Percentiles rank a stretch among this genome's conserved stretches.
Evolutionary conservation across 2,888 invertebrate genomes (phyloP).

Genomic region (Xylota segnis): DNA sequence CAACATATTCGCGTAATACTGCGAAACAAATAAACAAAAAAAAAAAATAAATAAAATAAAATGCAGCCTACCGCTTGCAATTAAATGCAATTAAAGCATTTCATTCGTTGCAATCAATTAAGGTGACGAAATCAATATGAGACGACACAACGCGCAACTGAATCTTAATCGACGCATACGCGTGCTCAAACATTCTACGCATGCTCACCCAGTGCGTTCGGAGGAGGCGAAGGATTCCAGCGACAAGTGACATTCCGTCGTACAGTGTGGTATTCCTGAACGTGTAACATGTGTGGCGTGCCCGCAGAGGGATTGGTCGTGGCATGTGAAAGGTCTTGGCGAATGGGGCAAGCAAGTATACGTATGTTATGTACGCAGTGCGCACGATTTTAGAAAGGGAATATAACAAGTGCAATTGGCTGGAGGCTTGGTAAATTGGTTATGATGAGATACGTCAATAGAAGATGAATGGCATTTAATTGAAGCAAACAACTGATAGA

Average conservation of each 20-base stretch:
- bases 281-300: constrained; percentile 47
- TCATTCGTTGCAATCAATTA: constrained; percentile 70
- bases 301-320: constrained; percentile 52
- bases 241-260: constrained; percentile 55
- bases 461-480: constrained; percentile 63
- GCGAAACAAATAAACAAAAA: background rate
- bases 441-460: constrained; percentile 52
- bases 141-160: constrained; percentile 49
- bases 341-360: constrained; percentile 17
- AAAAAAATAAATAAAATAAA: constrained; percentile 3
- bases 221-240: constrained; percentile 45
- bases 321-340: constrained; percentile 65
- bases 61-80: constrained; percentile 49
- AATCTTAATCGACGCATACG: constrained; percentile 64
- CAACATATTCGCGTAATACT: background rate
- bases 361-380: constrained; percentile 1
- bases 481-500: constrained; percentile 45
- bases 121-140: constrained; percentile 72
- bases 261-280: constrained; percentile 32
- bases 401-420: constrained; percentile 33
- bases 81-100: constrained; percentile 71
- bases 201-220: background rate
- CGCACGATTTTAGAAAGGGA: constrained; percentile 37
- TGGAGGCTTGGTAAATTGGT: constrained; percentile 38
- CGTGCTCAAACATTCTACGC: constrained; percentile 58